Evolutionary conservation across 2,888 invertebrate genomes (phyloP).

Genomic region (Clistopyga incitator): DNA sequence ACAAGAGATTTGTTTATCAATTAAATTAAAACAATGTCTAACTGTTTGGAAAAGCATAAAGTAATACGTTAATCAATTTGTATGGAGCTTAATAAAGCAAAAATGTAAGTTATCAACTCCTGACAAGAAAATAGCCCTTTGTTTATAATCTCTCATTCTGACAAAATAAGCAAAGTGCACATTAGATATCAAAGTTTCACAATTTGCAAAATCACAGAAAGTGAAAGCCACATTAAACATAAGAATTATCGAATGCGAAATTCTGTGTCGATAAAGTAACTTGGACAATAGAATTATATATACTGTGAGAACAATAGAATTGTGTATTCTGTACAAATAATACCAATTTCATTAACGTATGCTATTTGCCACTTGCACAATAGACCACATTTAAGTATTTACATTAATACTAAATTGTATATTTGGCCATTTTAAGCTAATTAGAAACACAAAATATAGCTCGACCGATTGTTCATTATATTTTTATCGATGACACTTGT

Average conservation of each 20-base stretch:
- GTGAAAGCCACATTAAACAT: neutral
- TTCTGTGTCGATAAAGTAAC: neutral
- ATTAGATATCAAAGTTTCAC: neutral
- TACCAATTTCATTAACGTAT: slow-evolving; percentile 59
- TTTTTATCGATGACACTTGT: neutral
- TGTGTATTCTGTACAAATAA: slow-evolving; percentile 42
- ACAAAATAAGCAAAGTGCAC: neutral
- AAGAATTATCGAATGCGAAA: neutral
- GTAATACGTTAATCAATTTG: neutral
- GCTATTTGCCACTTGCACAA: slow-evolving; percentile 58
- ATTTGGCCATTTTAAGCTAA: slow-evolving; percentile 26
- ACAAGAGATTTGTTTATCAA: slow-evolving; percentile 6
- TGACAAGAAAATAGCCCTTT: neutral
- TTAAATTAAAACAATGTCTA: slow-evolving; percentile 14
- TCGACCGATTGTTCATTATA: slow-evolving; percentile 41
- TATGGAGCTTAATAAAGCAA: neutral
- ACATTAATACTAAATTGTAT: slow-evolving; percentile 2
- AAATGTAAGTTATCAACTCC: neutral
- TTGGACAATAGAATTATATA: slow-evolving; percentile 45
- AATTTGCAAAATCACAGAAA: neutral
- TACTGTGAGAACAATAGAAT: slow-evolving; percentile 44
- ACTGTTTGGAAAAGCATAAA: slow-evolving; percentile 24
- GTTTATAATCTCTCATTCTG: neutral
- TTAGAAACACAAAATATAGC: slow-evolving; percentile 13
- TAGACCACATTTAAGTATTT: slow-evolving; percentile 46